Evolutionary conservation across 2,797 vertebrate genomes (phyloP).

Genomic region (Poecile montanus): DNA sequence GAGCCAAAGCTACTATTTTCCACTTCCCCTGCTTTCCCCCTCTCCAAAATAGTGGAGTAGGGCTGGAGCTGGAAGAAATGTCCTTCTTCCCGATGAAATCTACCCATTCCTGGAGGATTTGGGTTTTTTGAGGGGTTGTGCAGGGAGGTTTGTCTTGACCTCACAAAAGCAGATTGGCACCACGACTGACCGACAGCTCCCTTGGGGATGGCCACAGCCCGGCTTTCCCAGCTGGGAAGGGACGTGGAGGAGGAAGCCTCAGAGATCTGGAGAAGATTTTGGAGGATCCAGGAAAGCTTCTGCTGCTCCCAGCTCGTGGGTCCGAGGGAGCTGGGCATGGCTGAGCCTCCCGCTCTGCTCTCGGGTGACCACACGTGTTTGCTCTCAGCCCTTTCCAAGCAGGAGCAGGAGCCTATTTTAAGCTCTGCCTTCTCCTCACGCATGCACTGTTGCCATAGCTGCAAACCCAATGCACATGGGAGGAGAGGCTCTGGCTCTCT

Average conservation of each 20-base stretch:
- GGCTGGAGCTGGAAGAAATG: not conserved
- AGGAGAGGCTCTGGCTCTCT: not conserved
- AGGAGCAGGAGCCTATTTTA: slow-evolving; percentile 62
- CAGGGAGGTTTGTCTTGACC: not conserved
- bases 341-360: not conserved
- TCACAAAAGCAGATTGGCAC: accelerated
- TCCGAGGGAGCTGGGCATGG: not conserved
- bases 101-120: not conserved
- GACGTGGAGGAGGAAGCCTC: not conserved
- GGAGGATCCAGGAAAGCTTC: not conserved
- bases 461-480: slow-evolving; percentile 32
- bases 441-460: slow-evolving; percentile 16
- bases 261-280: not conserved
- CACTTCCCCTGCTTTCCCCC: not conserved
- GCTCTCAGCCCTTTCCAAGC: slow-evolving; percentile 28
- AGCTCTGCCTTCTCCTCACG: slow-evolving; percentile 18
- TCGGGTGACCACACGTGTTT: slow-evolving; percentile 18
- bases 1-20: slow-evolving; percentile 61
- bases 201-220: accelerated
- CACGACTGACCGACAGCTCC: accelerated
- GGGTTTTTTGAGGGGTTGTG: not conserved
- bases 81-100: not conserved
- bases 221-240: not conserved
- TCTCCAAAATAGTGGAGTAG: not conserved
- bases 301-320: not conserved